Base-by-base conservation (phyloP, 2,113 vertebrate species). In the Elachura formosa region DNA sequence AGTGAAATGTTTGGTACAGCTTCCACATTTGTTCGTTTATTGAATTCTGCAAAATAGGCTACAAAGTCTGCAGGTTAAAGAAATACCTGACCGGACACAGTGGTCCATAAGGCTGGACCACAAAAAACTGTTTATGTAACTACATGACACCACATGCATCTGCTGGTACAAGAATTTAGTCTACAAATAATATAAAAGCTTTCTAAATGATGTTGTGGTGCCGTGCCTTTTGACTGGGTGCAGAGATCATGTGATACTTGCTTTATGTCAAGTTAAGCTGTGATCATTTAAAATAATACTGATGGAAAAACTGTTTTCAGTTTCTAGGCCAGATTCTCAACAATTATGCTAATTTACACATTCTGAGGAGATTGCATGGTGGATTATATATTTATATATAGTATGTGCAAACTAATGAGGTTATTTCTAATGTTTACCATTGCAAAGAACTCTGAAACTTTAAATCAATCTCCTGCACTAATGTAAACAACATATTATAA, bases 1-100 rank as follows among this genome's bases (percentile, higher is more conserved):
- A 95, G 95, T 97, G 95, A 96, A 96, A 96, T 94, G 86, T 78
- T 94, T 93, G 96, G 78, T 97, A 96, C 93, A 96, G 96, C 96
- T 97, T 96, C 93, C 96, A 95, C 66, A 51, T 90, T 96, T 95
- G 87, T 87, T 97, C 72, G 36, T 97, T 97, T 98, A 92, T 49
- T 97, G 87, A 94, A 93, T 83, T 95, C 80, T 94, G 67, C 86
- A 92, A 95, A 90, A 93, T 45, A 93, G 80, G 93, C 88, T 94
- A 83, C 54, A 93, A 93, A 96, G 76, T 33, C 28, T 33, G 80
- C 46, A 69, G 66, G 69, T 85, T 94, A 92, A 84, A 89, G 84
- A 94, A 96, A 71, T 94, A 85, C 2, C 43, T 69, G 20, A 34
- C 3, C 87, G 84, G 91, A 91, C 78, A 92, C 25, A 77, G 62